Evolutionary conservation across 2,113 vertebrate species (phyloP), one percentile per base, ranked within the genome.

Genomic region (Microcebus tavaratra): DNA sequence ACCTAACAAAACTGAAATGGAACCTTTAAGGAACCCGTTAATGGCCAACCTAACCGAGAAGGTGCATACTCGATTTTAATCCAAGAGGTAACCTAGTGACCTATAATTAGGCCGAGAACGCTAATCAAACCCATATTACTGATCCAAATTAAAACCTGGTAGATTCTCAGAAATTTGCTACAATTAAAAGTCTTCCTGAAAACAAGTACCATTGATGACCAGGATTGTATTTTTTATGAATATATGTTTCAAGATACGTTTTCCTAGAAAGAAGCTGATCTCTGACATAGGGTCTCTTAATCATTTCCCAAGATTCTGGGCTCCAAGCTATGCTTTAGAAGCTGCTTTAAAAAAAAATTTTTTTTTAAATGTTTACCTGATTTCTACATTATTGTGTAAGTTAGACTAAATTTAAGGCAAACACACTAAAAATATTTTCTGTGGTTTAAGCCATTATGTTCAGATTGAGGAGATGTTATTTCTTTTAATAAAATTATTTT

Each of bases 341-440:
- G 12, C 6, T 42, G 14, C n/a, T 86, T 88, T 36, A 36, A 39
- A 29, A 6, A 6, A 87, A 39, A 57, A 57, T 2, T 5, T 21
- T 34, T 50, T 63, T 21, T 61, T 11, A 21, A 92, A 72, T 39
- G 21, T 73, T 86, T 53, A 50, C 57, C 42, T 80, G 73, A 68
- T 80, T 92, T 80, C 45, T 87, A 55, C 90, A 57, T 34, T 27
- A 11, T 61, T 91, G 65, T 85, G 73, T 94, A 88, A 57, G 2
- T 91, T 94, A 25, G 13, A 81, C 90, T 57, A 84, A 20, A 42
- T 70, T 79, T 88, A 88, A 88, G 90, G 80, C n/a, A 81, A 39
- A 1, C 4, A 90, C 23, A 55, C 72, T 85, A 91, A 93, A 94
- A 95, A n/a, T 36, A 29, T 59, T 89, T 68, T 10, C 53, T 87